Base-by-base conservation (phyloP, 2,113 vertebrate genomes). In the Oncorhynchus tshawytscha region DNA sequence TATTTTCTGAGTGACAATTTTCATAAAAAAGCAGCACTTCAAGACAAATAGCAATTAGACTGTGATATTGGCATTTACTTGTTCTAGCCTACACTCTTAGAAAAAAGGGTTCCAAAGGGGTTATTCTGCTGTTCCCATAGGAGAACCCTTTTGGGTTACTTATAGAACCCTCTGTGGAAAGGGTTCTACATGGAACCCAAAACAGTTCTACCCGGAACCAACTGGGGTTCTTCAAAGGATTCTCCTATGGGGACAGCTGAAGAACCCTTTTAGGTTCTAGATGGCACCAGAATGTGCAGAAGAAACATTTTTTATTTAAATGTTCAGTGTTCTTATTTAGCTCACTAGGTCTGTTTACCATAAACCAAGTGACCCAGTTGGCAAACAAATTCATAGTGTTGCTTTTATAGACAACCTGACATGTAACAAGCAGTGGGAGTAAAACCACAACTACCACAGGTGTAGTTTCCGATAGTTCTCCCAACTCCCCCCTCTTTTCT, bases 371-470 rank as follows among this genome's bases (percentile, higher is more conserved):
- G 7, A 5, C 7, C n/a, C 59, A 67, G 5, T 29, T 45, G 59
- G 59, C 51, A 60, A 60, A 31, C 20, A 60, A 31, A 20, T 39
- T 72, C 16, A 48, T 2, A 27, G 3, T n/a, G 8, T 24, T 29
- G 13, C 71, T 18, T 60, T n/a, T 16, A 34, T 57, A 54, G 48
- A 39, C 78, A 48, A 64, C 79, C 70, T 39, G 76, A 76, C 60
- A 64, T 25, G 73, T 66, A 65, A 78, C 68, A 80, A 67, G 73
- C 72, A 54, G 67, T 71, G 71, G 45, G 29, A 76, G 73, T 66
- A 25, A 72, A 71, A 73, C 39, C 4, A 67, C 8, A 27, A 25
- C 22, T 27, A 7, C 27, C 27, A 67, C 15, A 39, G 66, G 66
- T 31, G 12, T 20, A 82, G 71, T 72, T 54, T 78, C 27, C 57